These are phyloP conservation scores for Bufo bufo DNA, from an alignment of 2,113 vertebrate species.

Conservation along the genomic window DNA sequence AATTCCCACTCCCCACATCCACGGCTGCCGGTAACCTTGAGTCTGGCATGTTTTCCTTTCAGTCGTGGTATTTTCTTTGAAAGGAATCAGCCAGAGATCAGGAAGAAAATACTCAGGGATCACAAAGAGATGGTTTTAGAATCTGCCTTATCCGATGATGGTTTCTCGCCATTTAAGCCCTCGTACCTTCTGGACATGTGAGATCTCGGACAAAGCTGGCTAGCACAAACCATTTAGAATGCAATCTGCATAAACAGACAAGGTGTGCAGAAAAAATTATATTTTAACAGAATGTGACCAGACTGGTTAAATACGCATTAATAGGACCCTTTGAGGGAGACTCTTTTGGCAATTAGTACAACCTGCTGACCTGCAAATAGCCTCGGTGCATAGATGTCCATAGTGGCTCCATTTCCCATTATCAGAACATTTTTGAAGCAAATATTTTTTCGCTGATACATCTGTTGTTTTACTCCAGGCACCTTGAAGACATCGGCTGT, in stretches of 20 bases:
- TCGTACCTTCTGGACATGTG: slow-evolving; percentile 36
- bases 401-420: slow-evolving; percentile 54
- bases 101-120: slow-evolving; percentile 18
- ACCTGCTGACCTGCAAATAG: slow-evolving; percentile 59
- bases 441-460: slow-evolving; percentile 58
- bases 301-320: slow-evolving; percentile 55
- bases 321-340: slow-evolving; percentile 58
- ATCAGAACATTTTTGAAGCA: slow-evolving; percentile 57
- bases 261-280: slow-evolving; percentile 43
- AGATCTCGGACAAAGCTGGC: slow-evolving; percentile 12
- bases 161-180: not conserved
- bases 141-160: slow-evolving; percentile 13
- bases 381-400: slow-evolving; percentile 54
- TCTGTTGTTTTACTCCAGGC: slow-evolving; percentile 58
- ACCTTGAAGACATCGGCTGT: slow-evolving; percentile 46
- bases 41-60: slow-evolving; percentile 19
- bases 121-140: slow-evolving; percentile 19
- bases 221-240: slow-evolving; percentile 34
- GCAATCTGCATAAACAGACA: slow-evolving; percentile 44
- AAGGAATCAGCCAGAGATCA: slow-evolving; percentile 30
- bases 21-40: slow-evolving; percentile 10
- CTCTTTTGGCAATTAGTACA: slow-evolving; percentile 55
- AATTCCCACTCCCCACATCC: not conserved
- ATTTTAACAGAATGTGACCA: slow-evolving; percentile 51
- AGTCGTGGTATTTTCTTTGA: slow-evolving; percentile 35